Percentiles rank a stretch among this genome's conserved stretches.
phyloP scores from a whole-genome alignment of 1,140 invertebrate species.

The Latrodectus geometricus region DNA sequence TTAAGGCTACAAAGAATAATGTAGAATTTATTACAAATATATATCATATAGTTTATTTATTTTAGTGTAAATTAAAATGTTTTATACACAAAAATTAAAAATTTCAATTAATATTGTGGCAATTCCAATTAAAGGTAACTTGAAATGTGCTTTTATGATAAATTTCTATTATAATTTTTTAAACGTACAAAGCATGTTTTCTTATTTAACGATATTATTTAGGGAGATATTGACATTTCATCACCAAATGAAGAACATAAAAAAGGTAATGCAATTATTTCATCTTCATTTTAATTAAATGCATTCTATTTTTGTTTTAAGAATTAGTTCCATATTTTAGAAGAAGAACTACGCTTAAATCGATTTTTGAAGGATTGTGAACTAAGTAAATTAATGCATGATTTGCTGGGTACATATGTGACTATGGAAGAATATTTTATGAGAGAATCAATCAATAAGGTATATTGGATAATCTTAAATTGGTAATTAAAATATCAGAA shows the following conservation, averaged over 20 bases:
- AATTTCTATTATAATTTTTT: too few relatives aligned
- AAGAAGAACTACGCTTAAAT: conserved; percentile 75
- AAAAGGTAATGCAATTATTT: conserved; percentile 62
- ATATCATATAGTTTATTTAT: too few relatives aligned
- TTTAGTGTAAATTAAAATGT: too few relatives aligned
- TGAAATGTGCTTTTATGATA: too few relatives aligned
- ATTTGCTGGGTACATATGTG: conserved; percentile 90
- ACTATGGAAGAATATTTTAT: conserved; percentile 96
- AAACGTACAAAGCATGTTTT: too few relatives aligned
- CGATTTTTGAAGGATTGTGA: conserved; percentile 81
- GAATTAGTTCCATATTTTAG: conserved; percentile 65
- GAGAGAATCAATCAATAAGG: conserved; percentile 93
- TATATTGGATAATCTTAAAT: conserved; percentile 45
- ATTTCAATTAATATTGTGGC: too few relatives aligned
- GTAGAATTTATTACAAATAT: too few relatives aligned
- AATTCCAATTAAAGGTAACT: too few relatives aligned
- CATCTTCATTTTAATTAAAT: too few relatives aligned
- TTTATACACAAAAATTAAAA: too few relatives aligned
- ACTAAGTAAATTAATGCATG: conserved; percentile 86
- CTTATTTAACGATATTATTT: conserved; percentile 47
- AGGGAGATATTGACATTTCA: conserved; percentile 80
- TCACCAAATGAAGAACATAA: conserved; percentile 73
- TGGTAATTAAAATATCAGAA: neutral
- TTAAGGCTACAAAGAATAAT: too few relatives aligned
- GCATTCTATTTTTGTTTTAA: too few relatives aligned